phyloP scores from a whole-genome alignment of 2,797 vertebrate genomes.

The Hypotaenidia philippensis region DNA sequence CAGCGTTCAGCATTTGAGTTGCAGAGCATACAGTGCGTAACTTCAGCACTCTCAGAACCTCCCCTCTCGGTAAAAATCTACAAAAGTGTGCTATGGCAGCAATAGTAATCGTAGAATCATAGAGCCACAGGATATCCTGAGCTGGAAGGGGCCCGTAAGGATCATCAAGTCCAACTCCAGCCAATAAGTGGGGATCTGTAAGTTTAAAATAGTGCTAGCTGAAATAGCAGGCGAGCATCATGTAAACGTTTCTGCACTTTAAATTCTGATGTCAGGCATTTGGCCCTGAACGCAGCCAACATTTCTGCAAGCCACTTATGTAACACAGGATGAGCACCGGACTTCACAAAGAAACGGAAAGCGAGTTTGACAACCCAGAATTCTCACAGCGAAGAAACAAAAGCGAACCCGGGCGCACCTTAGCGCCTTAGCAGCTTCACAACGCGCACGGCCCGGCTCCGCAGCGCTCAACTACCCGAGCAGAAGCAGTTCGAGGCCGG shows the following conservation, averaged over 20 bases:
- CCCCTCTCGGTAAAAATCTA: neutral
- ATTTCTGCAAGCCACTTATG: neutral
- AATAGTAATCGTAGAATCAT: neutral
- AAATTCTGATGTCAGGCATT: neutral
- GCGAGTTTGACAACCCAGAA: neutral
- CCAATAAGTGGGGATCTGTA: neutral
- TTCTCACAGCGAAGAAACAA: rapidly evolving
- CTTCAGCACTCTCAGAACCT: neutral
- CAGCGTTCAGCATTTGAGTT: neutral
- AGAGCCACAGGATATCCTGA: too few species aligned
- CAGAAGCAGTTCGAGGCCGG: neutral
- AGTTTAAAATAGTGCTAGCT: constrained; percentile 3
- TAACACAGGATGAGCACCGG: neutral
- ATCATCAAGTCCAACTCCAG: neutral
- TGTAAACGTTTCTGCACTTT: neutral
- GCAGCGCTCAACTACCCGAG: rapidly evolving
- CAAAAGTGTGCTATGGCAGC: neutral
- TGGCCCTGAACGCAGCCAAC: neutral
- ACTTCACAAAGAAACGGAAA: neutral
- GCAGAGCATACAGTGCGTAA: rapidly evolving
- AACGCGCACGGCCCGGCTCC: rapidly evolving
- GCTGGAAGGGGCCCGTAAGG: too few species aligned
- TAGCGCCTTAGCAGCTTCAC: rapidly evolving
- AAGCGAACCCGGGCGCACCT: rapidly evolving
- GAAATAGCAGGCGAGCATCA: constrained; percentile 9